Percentiles rank a stretch among this genome's conserved stretches.
Conservation (phyloP, 2,797 vertebrate species). For the Jordanella pulchra region DNA sequence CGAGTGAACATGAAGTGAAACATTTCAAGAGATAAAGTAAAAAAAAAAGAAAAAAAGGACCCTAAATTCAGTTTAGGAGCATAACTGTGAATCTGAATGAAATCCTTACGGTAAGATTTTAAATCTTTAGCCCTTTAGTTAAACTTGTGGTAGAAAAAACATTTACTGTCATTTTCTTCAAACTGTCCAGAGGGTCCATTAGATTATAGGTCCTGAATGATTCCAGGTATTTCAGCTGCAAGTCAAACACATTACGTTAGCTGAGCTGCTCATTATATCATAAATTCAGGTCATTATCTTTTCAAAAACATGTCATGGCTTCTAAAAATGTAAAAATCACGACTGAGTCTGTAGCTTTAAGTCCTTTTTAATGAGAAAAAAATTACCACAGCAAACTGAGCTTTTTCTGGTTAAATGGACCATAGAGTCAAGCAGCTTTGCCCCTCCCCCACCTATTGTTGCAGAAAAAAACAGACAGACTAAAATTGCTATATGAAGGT, state of each 20-base stretch:
- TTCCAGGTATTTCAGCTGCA: neutral
- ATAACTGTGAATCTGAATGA: constrained; percentile 38
- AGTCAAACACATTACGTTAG: neutral
- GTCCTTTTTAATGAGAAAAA: neutral
- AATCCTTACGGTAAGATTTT: constrained; percentile 65
- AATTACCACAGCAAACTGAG: neutral
- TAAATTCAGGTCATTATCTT: neutral
- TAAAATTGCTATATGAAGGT: too few relatives aligned
- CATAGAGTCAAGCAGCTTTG: neutral
- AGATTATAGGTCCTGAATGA: neutral
- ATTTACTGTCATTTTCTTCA: neutral
- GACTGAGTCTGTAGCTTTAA: neutral
- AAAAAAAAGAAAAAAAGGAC: constrained; percentile 5
- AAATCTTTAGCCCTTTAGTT: constrained; percentile 60
- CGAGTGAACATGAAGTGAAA: neutral
- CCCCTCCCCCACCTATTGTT: neutral
- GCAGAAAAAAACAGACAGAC: neutral
- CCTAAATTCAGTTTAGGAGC: constrained; percentile 24
- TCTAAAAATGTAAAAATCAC: neutral
- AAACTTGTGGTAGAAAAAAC: too few relatives aligned
- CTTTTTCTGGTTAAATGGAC: neutral
- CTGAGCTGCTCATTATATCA: neutral
- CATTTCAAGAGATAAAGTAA: neutral
- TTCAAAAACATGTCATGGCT: neutral
- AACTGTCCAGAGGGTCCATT: neutral